A percentile compares a stretch with the other conserved stretches of the same genome.
Conservation (phyloP, 2,797 vertebrate genomes). For the Siniperca scherzeri region DNA sequence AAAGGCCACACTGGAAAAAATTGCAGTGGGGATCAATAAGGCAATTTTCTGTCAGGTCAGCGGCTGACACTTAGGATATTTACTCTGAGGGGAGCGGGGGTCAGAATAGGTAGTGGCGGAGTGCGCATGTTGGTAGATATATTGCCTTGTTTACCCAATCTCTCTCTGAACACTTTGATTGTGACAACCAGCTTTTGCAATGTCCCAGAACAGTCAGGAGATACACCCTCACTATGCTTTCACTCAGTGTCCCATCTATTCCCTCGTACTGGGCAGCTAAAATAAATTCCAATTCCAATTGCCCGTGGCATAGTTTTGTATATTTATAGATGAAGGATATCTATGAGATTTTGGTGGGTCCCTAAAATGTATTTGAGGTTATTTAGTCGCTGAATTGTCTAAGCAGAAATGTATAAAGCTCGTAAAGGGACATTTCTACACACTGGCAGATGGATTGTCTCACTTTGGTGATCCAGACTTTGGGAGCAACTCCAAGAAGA, state of each 20-base stretch:
- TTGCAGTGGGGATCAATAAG: slow-evolving; percentile 79
- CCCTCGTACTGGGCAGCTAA: background rate
- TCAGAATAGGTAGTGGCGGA: background rate
- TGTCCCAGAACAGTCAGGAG: slow-evolving; percentile 33
- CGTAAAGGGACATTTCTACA: slow-evolving; percentile 26
- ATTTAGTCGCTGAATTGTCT: slow-evolving; percentile 24
- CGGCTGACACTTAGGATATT: slow-evolving; percentile 76
- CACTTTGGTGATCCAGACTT: slow-evolving; percentile 31
- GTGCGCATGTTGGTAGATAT: slow-evolving; percentile 52
- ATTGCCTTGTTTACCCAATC: slow-evolving; percentile 65
- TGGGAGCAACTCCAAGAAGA: slow-evolving; percentile 10
- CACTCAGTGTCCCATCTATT: background rate
- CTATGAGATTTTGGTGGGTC: background rate
- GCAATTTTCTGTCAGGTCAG: slow-evolving; percentile 80
- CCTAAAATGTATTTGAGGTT: slow-evolving; percentile 28
- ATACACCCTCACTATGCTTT: slow-evolving; percentile 11
- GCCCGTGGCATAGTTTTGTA: slow-evolving; percentile 4
- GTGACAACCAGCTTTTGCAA: slow-evolving; percentile 56
- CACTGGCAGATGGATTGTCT: slow-evolving; percentile 32
- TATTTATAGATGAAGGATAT: slow-evolving; percentile 31
- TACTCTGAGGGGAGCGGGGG: slow-evolving; percentile 59
- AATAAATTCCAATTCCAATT: slow-evolving; percentile 15
- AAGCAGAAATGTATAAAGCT: slow-evolving; percentile 8
- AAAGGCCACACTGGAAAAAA: slow-evolving; percentile 65
- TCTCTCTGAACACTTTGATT: slow-evolving; percentile 64